Percentiles rank a stretch among this genome's conserved stretches.
phyloP scores from a whole-genome alignment of 2,797 vertebrate species.

The Eutrigla gurnardus region DNA sequence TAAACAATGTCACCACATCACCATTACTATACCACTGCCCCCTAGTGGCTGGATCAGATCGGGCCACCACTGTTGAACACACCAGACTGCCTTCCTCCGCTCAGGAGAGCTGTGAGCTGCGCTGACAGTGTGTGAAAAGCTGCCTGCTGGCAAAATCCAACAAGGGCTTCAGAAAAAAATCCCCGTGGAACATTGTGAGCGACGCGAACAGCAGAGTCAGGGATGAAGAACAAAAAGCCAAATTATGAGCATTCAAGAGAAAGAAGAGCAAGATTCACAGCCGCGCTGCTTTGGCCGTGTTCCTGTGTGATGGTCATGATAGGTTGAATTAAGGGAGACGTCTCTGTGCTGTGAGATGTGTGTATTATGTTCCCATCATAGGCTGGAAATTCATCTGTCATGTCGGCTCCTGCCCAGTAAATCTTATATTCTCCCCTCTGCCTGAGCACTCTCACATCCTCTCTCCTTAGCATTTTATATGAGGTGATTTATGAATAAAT shows the following conservation, averaged over 20 bases:
- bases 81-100: constrained; percentile 10
- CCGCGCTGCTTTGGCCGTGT: background rate
- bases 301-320: background rate
- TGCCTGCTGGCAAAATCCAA: constrained; percentile 27
- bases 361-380: constrained; percentile 5
- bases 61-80: constrained; percentile 5
- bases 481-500: background rate
- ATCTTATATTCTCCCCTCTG: constrained; percentile 7
- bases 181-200: constrained; percentile 29
- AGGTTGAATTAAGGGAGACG: no score
- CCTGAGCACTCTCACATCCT: constrained; percentile 1
- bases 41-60: constrained; percentile 55
- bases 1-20: constrained; percentile 21
- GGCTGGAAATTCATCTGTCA: constrained; percentile 12
- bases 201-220: constrained; percentile 3
- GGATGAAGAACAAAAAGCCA: background rate
- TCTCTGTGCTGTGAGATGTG: background rate
- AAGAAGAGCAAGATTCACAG: constrained; percentile 10
- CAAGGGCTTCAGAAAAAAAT: constrained; percentile 22
- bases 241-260: constrained; percentile 23
- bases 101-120: background rate
- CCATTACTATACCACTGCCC: constrained; percentile 58
- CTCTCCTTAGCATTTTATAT: background rate
- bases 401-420: background rate
- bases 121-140: constrained; percentile 34